Evolutionary conservation across 1,140 invertebrate genomes (phyloP), one percentile per base, ranked within the genome.

Genomic region (Pogonognathellus flavescens): DNA sequence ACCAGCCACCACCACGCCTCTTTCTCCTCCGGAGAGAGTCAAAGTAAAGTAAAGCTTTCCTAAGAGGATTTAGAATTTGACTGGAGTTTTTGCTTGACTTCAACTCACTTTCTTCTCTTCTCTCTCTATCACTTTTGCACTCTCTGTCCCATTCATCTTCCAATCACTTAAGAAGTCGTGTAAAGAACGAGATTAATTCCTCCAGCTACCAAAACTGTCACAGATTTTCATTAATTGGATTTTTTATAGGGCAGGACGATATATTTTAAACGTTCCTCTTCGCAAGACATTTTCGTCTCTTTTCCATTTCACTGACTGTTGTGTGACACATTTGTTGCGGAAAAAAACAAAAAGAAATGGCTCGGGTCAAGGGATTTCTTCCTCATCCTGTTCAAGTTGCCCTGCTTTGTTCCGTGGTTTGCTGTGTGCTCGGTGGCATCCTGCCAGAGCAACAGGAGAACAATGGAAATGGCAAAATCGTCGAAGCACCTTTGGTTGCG

Each of bases 271-370:
- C 6, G 2, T 41, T 66, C n/a, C 18, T 13, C 11, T 20, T 25
- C 20, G 22, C 25, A 4, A 66, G 62, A 10, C 8, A 6, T 31
- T 3, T 66, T 66, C 20, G 20, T 22, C 18, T 9, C 18, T 66
- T 66, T 66, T 18, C 59, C 31, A 66, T 59, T 59, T 18, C 20
- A 66, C 22, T 22, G 14, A 66, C 62, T 10, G 31, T 41, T 10
- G 31, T 41, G 31, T 55, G 10, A 55, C 53, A 55, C 9, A 55
- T 55, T 41, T 14, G 53, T 55, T 55, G 53, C 11, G 53, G 53
- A 55, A 8, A 53, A n/a, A n/a, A n/a, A n/a, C n/a, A n/a, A 20
- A 22, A 66, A 31, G 62, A 85, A 66, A 85, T 85, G 84, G 84
- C 72, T 62, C 50, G 22, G 49, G 70, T 85, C 18, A 80, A 76